Evolutionary conservation across 2,113 vertebrate genomes (phyloP), one percentile per base, ranked within the genome.

Genomic region (Lipotes vexillifer): DNA sequence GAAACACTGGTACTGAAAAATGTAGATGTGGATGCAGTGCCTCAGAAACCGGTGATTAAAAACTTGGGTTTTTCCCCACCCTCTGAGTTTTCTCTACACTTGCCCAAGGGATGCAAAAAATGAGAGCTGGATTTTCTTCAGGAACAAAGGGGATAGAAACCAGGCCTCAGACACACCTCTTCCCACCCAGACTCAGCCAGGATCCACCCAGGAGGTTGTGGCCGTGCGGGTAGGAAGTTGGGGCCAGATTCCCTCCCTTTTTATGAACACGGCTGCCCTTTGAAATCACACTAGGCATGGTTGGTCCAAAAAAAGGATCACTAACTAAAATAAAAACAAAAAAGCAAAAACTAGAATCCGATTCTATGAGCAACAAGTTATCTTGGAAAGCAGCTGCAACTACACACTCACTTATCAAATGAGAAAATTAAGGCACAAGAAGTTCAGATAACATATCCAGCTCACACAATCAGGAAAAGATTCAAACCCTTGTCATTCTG

Each of bases 101-200:
- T 68, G 31, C 46, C 68, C 68, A 89, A 65, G 33, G 41, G 77
- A 96, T 57, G n/a, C 31, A 57, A 89, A 89, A 96, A 97, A 36
- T 83, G 90, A 96, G 17, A 96, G 33, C 15, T 91, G 46, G 57
- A 36, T 91, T 95, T 97, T 68, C 46, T 93, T 89, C 83, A 82
- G 69, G n/a, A 95, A 6, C 36, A 97, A 94, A 69, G 8, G 27
- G 69, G 55, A 90, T 4, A 84, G 86, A 98, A 87, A 88, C 66
- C 84, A 92, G 93, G 44, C 84, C 92, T 96, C 25, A 71, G 84
- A 78, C 75, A 90, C 61, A 81, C 44, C 78, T 96, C 88, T 94
- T 94, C 20, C 90, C 6, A n/a, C 63, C 63, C 20, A 55, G n/a
- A 69, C 2, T 13, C 18, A 69, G 61, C 33, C 31, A 52, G 31